phyloP scores from a whole-genome alignment of 2,113 vertebrate genomes.

The Lagopus muta region DNA sequence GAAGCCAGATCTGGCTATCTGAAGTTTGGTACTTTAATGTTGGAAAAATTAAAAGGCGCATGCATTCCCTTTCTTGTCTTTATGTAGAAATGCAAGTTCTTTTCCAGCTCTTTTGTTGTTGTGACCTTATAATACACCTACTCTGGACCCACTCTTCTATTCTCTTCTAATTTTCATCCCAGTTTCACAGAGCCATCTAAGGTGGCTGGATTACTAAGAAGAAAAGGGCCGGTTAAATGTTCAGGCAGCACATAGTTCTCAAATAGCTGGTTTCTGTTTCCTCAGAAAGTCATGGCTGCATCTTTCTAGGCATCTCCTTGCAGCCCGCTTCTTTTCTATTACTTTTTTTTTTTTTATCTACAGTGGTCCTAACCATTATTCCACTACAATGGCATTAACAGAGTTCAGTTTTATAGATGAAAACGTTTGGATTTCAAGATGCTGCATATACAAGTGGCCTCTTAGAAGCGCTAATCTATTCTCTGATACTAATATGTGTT shows the following conservation, averaged over 20 bases:
- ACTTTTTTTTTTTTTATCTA: not conserved
- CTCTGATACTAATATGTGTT: not conserved
- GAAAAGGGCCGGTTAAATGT: not conserved
- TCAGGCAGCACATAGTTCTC: not conserved
- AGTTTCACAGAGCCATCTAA: not conserved
- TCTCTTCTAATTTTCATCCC: not conserved
- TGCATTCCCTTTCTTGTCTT: not conserved
- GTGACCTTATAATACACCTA: not conserved
- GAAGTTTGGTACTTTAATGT: not conserved
- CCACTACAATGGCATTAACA: not conserved
- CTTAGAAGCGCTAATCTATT: not conserved
- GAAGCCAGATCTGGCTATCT: not conserved
- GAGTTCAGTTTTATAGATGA: not conserved
- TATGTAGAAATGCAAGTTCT: not conserved
- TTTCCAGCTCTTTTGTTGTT: not conserved
- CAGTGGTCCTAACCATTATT: not conserved
- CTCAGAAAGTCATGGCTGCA: not conserved
- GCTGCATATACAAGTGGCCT: not conserved
- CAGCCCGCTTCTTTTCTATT: not conserved
- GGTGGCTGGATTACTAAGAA: not conserved
- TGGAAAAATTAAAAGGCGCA: not conserved
- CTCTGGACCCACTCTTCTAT: not conserved
- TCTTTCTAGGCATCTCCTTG: not conserved
- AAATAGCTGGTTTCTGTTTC: not conserved
- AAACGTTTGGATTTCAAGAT: not conserved